Percentiles rank a stretch among this genome's conserved stretches.
Conservation (phyloP, 2,797 vertebrate genomes). For the Molothrus aeneus region DNA sequence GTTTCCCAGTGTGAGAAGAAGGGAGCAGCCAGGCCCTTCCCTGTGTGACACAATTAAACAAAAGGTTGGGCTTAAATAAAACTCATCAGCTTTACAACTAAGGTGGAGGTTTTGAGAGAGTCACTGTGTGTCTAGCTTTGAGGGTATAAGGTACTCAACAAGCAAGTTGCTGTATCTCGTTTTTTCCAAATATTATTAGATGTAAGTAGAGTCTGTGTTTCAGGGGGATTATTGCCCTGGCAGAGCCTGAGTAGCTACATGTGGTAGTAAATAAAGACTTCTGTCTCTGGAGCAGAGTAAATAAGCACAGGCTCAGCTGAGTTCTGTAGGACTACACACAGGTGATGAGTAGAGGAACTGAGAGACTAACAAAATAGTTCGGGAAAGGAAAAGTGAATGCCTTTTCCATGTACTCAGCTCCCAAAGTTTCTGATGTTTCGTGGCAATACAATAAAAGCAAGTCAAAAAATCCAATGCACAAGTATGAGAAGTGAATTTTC, state of each 20-base stretch:
- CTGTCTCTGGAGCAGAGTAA: accelerated
- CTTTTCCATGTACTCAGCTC: neutral
- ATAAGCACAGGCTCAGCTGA: neutral
- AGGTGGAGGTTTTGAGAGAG: neutral
- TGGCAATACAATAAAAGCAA: neutral
- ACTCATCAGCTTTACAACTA: neutral
- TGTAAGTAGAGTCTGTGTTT: neutral
- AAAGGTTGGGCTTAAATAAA: neutral
- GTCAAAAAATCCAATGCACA: neutral
- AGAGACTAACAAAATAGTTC: neutral
- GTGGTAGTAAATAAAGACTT: neutral
- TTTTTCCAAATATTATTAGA: neutral
- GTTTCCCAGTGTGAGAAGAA: accelerated
- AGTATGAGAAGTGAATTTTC: neutral
- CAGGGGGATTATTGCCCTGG: neutral
- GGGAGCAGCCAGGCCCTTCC: neutral
- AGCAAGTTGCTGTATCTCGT: neutral
- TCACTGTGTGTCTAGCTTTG: neutral
- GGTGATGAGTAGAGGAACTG: neutral
- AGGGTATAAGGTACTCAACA: neutral
- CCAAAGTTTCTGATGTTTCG: neutral
- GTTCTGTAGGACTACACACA: neutral
- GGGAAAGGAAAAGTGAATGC: neutral
- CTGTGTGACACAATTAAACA: accelerated
- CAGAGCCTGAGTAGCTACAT: neutral